phyloP scores from a whole-genome alignment of 1,140 invertebrate genomes.

The Panagrolaimus sp. region DNA sequence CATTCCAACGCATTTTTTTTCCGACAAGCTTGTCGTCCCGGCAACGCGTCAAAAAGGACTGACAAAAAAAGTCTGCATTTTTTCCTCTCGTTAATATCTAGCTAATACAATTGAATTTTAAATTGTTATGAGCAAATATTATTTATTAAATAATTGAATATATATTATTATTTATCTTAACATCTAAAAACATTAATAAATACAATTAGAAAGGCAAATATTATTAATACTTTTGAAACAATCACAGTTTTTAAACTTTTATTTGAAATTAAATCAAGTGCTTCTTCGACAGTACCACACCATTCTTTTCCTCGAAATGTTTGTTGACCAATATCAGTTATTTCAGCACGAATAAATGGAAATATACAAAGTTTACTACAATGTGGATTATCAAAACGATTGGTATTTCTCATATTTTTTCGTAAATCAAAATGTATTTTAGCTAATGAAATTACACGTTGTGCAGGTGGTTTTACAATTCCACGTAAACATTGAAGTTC shows the following conservation, averaged over 20 bases:
- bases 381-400: slow-evolving; percentile 13
- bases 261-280: not conserved
- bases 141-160: not conserved
- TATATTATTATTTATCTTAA: not conserved
- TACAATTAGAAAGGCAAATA: not conserved
- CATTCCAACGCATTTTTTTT: no score
- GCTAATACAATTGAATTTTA: no score
- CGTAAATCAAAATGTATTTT: slow-evolving; percentile 22
- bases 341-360: slow-evolving; percentile 10
- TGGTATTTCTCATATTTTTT: not conserved
- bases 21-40: no score
- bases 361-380: slow-evolving; percentile 20
- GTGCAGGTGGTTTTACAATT: slow-evolving; percentile 17
- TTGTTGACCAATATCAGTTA: not conserved
- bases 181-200: not conserved
- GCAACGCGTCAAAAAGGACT: no score
- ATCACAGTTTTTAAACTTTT: not conserved
- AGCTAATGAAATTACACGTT: not conserved
- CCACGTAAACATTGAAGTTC: slow-evolving; percentile 20
- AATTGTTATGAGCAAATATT: no score
- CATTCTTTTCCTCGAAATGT: slow-evolving; percentile 23
- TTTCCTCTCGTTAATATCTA: no score
- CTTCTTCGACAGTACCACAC: slow-evolving; percentile 25
- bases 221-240: not conserved
- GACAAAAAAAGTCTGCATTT: no score